Conservation (phyloP, 2,797 vertebrate genomes). For the Thaleichthys pacificus region DNA sequence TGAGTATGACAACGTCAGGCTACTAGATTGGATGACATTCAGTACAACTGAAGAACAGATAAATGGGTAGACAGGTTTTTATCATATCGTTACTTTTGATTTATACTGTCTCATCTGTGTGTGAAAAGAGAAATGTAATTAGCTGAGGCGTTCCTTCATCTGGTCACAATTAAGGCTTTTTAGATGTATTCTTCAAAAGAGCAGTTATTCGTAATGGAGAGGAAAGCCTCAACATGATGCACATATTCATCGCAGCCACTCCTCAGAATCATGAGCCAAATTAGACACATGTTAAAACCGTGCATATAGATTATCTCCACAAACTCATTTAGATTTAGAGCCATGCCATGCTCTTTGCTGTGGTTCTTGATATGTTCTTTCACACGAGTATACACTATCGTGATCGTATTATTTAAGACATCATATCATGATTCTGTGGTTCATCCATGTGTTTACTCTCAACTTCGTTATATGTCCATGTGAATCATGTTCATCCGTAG, state of each 20-base stretch:
- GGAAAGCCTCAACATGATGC: background rate
- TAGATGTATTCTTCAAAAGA: background rate
- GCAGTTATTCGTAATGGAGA: background rate
- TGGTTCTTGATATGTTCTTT: slow-evolving; percentile 14
- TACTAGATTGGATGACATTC: no score
- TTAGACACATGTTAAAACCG: slow-evolving; percentile 2
- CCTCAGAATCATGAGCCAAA: background rate
- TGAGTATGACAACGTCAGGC: no score
- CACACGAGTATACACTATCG: slow-evolving; percentile 16
- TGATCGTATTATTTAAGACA: slow-evolving; percentile 17
- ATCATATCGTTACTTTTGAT: background rate
- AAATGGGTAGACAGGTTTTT: background rate
- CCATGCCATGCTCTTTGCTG: slow-evolving; percentile 19
- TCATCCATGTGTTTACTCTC: slow-evolving; percentile 25
- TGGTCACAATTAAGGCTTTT: slow-evolving; percentile 9
- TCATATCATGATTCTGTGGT: slow-evolving; percentile 14
- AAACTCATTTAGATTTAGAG: slow-evolving; percentile 17
- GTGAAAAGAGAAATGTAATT: background rate
- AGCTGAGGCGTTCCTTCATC: background rate
- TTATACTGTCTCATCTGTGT: background rate
- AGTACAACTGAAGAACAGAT: background rate
- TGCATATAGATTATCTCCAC: slow-evolving; percentile 18
- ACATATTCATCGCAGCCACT: background rate
- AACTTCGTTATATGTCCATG: background rate
- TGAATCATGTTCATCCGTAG: background rate